phyloP scores from a whole-genome alignment of 37 sponge, comb jelly and placozoan genomes.

The Agelas oroides region DNA sequence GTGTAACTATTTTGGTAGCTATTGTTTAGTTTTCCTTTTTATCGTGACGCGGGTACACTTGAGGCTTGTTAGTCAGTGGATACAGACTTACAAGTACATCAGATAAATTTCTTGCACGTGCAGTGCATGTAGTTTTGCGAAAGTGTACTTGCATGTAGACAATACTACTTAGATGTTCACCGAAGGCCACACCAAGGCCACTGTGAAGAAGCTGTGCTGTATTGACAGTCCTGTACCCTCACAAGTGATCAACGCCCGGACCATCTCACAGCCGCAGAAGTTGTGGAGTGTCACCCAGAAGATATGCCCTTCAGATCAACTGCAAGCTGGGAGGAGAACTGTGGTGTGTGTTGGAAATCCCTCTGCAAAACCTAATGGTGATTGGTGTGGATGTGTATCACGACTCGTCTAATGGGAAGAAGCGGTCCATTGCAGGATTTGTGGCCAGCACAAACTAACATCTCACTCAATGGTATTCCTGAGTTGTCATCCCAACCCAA shows the following conservation, averaged over 20 bases:
- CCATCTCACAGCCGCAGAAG: constrained; percentile 88
- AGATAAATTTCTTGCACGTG: too few relatives aligned
- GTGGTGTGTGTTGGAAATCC: constrained; percentile 95
- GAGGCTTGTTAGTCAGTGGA: too few relatives aligned
- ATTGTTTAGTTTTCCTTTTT: too few relatives aligned
- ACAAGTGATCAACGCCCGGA: constrained; percentile 89
- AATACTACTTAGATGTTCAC: too few relatives aligned
- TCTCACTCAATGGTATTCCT: constrained; percentile 90
- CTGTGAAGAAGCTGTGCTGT: constrained; percentile 97
- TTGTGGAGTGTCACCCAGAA: constrained; percentile 92
- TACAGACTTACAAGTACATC: too few relatives aligned
- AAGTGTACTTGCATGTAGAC: too few relatives aligned
- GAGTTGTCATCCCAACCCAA: constrained; percentile 73
- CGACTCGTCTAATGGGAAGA: constrained; percentile 61
- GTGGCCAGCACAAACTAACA: constrained; percentile 83
- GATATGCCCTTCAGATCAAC: constrained; percentile 95
- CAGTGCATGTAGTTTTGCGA: too few relatives aligned
- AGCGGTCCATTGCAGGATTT: constrained; percentile 84
- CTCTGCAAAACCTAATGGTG: constrained; percentile 94
- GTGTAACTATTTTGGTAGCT: too few relatives aligned
- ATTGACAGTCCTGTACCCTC: constrained; percentile 89
- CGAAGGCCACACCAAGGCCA: constrained; percentile 71
- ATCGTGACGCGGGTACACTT: too few relatives aligned
- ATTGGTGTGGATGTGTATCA: constrained; percentile 98
- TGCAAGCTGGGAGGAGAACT: constrained; percentile 96